phyloP scores from a whole-genome alignment of 2,113 vertebrate species.

The Panthera uncia region DNA sequence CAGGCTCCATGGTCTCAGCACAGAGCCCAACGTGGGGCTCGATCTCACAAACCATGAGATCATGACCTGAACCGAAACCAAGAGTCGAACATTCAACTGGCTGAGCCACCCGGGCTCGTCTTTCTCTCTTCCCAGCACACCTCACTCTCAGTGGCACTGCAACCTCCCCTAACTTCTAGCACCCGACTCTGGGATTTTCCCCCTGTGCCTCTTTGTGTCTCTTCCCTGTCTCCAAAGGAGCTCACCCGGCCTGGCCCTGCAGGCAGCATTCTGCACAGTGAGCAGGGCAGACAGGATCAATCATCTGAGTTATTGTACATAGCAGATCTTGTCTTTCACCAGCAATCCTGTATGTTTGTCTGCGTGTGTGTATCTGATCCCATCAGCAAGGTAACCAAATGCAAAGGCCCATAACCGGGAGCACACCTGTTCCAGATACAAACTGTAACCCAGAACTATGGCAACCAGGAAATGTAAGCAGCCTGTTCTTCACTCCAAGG shows the following conservation, averaged over 20 bases:
- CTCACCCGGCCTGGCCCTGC: too few relatives aligned
- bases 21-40: neutral
- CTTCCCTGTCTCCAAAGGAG: neutral
- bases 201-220: neutral
- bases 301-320: neutral
- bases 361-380: neutral
- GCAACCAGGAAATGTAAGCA: neutral
- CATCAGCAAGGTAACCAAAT: neutral
- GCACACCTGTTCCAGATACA: constrained; percentile 11
- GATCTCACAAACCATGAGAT: neutral
- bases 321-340: neutral
- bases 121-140: neutral
- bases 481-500: neutral
- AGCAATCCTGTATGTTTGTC: neutral
- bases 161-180: neutral
- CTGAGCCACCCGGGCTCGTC: neutral
- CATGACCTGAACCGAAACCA: neutral
- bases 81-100: neutral
- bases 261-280: neutral
- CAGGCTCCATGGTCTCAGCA: neutral
- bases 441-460: constrained; percentile 17
- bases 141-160: neutral
- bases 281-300: neutral
- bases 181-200: neutral
- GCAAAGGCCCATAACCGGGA: neutral